Evolutionary conservation across 2,888 invertebrate genomes (phyloP).

Genomic region (Euphydryas editha): DNA sequence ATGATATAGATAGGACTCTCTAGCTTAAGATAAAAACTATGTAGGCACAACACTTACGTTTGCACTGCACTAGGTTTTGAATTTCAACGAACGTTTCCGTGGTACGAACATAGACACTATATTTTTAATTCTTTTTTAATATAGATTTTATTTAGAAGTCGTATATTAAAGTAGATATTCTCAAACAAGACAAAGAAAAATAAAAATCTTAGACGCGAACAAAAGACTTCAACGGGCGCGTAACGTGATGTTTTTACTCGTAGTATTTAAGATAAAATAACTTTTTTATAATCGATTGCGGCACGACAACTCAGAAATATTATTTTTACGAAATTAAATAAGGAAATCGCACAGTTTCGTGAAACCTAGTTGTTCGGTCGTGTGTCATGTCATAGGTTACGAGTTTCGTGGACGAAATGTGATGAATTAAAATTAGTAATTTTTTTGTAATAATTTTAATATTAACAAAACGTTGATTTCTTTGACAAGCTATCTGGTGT

Average conservation of each 20-base stretch:
- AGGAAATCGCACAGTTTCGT: background rate
- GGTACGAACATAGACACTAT: background rate
- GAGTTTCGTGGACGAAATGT: background rate
- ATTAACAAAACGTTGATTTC: too few relatives aligned
- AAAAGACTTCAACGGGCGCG: slow-evolving; percentile 39
- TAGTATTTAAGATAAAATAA: too few relatives aligned
- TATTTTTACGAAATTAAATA: background rate
- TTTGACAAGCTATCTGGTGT: too few relatives aligned
- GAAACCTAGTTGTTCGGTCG: background rate
- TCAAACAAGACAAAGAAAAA: background rate
- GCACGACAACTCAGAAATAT: background rate
- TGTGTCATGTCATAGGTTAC: slow-evolving; percentile 12
- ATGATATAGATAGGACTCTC: slow-evolving; percentile 30
- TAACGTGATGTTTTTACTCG: background rate
- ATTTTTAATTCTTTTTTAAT: background rate
- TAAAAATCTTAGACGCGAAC: background rate
- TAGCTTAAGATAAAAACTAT: background rate
- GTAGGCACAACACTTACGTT: background rate
- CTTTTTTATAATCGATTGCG: background rate
- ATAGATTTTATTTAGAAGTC: background rate
- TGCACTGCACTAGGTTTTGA: background rate
- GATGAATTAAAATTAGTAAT: background rate
- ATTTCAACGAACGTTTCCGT: background rate
- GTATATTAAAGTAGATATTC: background rate
- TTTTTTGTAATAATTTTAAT: background rate